Evolutionary conservation across 2,797 vertebrate species (phyloP).

Genomic region (Otolemur crassicaudatus): DNA sequence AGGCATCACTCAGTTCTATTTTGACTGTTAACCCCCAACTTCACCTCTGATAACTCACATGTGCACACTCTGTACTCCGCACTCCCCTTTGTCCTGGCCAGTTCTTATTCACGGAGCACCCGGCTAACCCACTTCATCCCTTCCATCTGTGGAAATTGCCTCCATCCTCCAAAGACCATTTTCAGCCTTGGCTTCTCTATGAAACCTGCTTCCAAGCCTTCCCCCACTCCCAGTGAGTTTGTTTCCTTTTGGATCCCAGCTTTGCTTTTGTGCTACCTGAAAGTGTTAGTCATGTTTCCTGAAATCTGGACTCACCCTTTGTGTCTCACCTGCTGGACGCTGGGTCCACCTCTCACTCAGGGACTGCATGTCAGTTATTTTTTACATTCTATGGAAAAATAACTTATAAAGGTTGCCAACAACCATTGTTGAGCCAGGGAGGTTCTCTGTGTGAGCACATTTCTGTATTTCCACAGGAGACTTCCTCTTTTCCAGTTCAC

Average conservation of each 20-base stretch:
- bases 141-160: not conserved
- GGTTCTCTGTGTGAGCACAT: not conserved
- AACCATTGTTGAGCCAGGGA: not conserved
- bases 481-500: not conserved
- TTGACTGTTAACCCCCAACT: not conserved
- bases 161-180: not conserved
- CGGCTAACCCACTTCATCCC: not conserved
- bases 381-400: not conserved
- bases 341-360: not conserved
- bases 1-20: not conserved
- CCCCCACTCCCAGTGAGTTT: not conserved
- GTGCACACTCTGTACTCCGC: too few species aligned
- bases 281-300: conserved; percentile 21
- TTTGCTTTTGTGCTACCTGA: not conserved
- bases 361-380: not conserved
- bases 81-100: not conserved
- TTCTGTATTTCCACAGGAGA: not conserved
- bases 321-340: not conserved
- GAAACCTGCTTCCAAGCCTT: not conserved
- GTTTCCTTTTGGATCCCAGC: not conserved
- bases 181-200: not conserved
- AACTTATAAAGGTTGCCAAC: not conserved
- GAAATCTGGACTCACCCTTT: conserved; percentile 1
- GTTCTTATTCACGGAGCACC: too few species aligned
- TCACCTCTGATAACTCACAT: not conserved